Base-by-base conservation (phyloP, 2,797 vertebrate species). In the Lerista edwardsae region DNA sequence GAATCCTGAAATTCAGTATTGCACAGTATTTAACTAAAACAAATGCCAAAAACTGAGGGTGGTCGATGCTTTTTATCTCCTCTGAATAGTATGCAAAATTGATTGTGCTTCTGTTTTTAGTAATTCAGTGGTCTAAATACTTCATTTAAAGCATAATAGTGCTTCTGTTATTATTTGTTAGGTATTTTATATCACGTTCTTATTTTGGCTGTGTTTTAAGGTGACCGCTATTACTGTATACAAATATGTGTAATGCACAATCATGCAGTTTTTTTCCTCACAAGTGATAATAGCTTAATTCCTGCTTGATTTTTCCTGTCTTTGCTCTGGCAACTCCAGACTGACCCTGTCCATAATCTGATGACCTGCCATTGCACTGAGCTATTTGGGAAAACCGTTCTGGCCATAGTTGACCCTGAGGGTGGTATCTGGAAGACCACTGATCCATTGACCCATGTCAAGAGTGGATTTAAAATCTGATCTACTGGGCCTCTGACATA, bases 221-320 rank as follows among this genome's bases (percentile, higher is more conserved):
- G 90, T 94, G 94, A 92, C 94, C 90, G 94, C 85, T 91, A 89
- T 84, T 85, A 87, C 80, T 92, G 80, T 94, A 93, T 94, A 95
- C 93, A 94, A 94, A 89, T 88, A 92, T 84, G 79, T 93, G 90
- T 76, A 84, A 94, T 91, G 94, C 91, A 93, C 81, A 94, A 91
- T 86, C 87, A 83, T 93, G 95, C 95, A 96, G 94, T 95, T 96
- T 95, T 97, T 94, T 51, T n/a, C n/a, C 93, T 93, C 92, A 93
- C 92, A 95, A 94, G 96, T 96, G 97, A 97, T 98, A 98, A 98
- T 97, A 95, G 96, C 96, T 97, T 97, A 97, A 97, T 98, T 97
- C 97, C 96, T 96, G 94, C 85, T 96, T 96, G 96, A 97, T 97
- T 97, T 96, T 96, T 96, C 96, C 96, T 92, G 95, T 96, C 97